These are phyloP conservation scores for Lasioglossum zephyrum DNA, from an alignment of 2,888 invertebrate species.

Conservation along the genomic window DNA sequence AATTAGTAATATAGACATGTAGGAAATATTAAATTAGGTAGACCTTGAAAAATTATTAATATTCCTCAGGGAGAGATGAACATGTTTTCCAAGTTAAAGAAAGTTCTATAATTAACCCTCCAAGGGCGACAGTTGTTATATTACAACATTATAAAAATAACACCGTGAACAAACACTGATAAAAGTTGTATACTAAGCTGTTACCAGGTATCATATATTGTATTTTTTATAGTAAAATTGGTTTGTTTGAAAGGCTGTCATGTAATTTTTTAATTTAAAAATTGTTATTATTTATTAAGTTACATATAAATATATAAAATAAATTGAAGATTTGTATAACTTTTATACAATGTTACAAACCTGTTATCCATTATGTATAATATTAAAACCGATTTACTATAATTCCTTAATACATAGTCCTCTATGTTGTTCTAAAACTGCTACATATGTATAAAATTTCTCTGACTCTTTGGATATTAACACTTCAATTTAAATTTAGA, in stretches of 20 bases:
- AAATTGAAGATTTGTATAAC: neutral
- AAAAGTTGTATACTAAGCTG: neutral
- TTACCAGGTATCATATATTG: no score
- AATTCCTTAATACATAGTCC: no score
- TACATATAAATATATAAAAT: neutral
- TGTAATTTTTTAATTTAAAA: no score
- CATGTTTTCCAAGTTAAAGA: neutral
- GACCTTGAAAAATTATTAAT: neutral
- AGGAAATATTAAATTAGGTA: neutral
- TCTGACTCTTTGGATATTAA: neutral
- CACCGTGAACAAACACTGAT: neutral
- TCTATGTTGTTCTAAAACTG: neutral
- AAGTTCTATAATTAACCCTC: slow-evolving; percentile 1
- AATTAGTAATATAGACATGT: neutral
- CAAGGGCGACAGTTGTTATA: neutral
- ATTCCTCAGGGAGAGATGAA: neutral
- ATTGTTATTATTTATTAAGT: no score
- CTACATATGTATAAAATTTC: no score
- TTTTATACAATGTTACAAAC: neutral
- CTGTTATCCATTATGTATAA: neutral
- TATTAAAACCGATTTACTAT: neutral
- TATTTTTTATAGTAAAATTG: no score
- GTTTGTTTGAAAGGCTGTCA: no score
- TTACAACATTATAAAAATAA: neutral
- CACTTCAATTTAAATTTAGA: neutral